Base-by-base conservation (phyloP, 2,888 invertebrate genomes). In the Agonopterix heracliana region DNA sequence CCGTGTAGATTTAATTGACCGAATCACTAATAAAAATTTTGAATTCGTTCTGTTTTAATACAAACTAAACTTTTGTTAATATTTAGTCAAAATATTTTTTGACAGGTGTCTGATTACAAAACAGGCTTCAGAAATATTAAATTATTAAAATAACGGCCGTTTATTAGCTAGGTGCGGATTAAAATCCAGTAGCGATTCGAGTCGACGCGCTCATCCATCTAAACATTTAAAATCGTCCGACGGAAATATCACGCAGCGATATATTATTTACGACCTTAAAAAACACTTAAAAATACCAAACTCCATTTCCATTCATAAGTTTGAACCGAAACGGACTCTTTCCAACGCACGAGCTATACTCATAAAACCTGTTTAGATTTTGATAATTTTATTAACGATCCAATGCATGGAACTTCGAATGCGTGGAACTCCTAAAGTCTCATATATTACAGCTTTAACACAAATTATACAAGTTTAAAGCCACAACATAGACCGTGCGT, bases 311-410 rank as follows among this genome's bases (percentile, higher is more conserved):
- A 88, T 88, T 88, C 88, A 88, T 85, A 87, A 86, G 79, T 74
- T 64, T 65, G 63, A 26, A 70, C 71, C 77, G 76, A 74, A 73
- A 72, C 74, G 74, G 72, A 77, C 71, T 71, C 74, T 69, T 66
- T 74, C 73, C 68, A 61, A 75, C 78, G 77, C 84, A 80, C 83
- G 80, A 80, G 81, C 78, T 72, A 74, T 72, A 70, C 73, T 78
- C 78, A 78, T 78, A 80, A 81, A 88, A 88, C 88, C 86, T 74
- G 87, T 87, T 88, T 86, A 77, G 84, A 82, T 85, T 86, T 88
- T 88, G 87, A 88, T 88, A 85, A 88, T 88, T 88, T 88, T 88
- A 88, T 86, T 87, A 87, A 87, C 83, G 84, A 82, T 78, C 84
- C 74, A 79, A 82, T 78, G 79, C 77, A 81, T 70, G 82, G 78